Percentiles rank a stretch among this genome's conserved stretches.
Evolutionary conservation across 92 coral and sea anemone genomes (phyloP).

Genomic region (Plumapathes pennacea): DNA sequence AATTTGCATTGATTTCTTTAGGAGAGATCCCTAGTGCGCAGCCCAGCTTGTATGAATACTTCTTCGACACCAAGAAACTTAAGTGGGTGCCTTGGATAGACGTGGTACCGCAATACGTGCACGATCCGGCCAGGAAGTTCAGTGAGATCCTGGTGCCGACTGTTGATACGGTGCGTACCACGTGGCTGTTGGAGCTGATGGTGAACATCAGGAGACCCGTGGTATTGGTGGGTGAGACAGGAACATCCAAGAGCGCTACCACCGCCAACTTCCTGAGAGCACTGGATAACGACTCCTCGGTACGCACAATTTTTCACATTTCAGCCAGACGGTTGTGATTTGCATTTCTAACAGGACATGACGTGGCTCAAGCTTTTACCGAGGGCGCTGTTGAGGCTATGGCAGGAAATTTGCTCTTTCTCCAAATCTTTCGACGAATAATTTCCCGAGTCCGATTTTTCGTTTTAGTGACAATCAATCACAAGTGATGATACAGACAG

Average conservation of each 20-base stretch:
- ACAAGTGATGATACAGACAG: too few species aligned
- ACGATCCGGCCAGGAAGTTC: conserved; percentile 92
- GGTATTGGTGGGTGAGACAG: conserved; percentile 97
- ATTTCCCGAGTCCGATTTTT: too few species aligned
- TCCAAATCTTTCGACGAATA: too few species aligned
- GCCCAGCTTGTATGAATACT: conserved; percentile 85
- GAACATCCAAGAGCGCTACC: conserved; percentile 96
- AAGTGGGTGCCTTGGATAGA: conserved; percentile 98
- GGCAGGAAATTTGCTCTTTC: not conserved
- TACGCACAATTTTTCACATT: conserved; percentile 20
- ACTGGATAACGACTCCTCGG: conserved; percentile 90
- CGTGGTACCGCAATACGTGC: conserved; percentile 88
- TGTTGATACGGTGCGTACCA: conserved; percentile 97
- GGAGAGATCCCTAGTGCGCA: conserved; percentile 96
- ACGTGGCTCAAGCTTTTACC: too few species aligned
- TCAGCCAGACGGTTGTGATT: too few species aligned
- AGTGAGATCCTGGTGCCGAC: conserved; percentile 99
- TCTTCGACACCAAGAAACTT: conserved; percentile 80
- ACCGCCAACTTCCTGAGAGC: conserved; percentile 87
- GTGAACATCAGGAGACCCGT: conserved; percentile 92
- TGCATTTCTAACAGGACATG: too few species aligned
- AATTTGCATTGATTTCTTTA: too few species aligned
- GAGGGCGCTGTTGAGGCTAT: too few species aligned
- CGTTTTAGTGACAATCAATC: too few species aligned
- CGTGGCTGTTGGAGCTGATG: conserved; percentile 96